Base-by-base conservation (phyloP, 2,888 invertebrate genomes). In the Oscheius sp. region DNA sequence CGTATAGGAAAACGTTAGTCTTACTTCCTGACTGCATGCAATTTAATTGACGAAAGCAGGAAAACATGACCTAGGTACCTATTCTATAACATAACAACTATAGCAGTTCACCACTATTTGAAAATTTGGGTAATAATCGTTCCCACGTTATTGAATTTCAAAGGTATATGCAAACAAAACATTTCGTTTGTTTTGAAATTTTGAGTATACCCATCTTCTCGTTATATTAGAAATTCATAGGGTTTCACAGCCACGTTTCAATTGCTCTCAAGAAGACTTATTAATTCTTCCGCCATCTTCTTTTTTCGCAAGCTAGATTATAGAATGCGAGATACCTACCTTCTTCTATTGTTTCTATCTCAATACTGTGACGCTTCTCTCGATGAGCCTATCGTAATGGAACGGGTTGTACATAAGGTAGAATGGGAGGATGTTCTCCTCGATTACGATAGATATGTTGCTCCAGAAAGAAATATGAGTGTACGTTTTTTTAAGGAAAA, bases 381-480 rank as follows among this genome's bases (percentile, higher is more conserved):
- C 24, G 63, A 64, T 51, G 51, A 51, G 24, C 63, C 63, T 6
- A 64, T 64, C 2, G 38, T 64, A 14, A 64, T 64, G 50, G 63
- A 64, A 24, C 50, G 63, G 33, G 32, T 47, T 38, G 50, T 51
- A n/a, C 51, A 50, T 38, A 33, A 41, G 17, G 51, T 64, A 1
- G 63, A 64, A 26, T 64, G 63, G 63, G 51, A 64, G 1, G 63
- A 64, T 17, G 9, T 64, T 17, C 30, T 64, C 17, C n/a, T 32
- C n/a, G 63, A 64, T n/a, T 64, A 64, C 33, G 51, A 64, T 33
- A n/a, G 36, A 22, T 33, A 36, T 8, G 36, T 51, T 24, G 50
- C 63, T 47, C 63, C 63, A n/a, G 20, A 22, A 17, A 38, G 50
- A 28, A 64, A 64, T 20, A 47, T 64, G 28, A 50, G 50, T 6